Percentiles rank a stretch among this genome's conserved stretches.
phyloP scores from a whole-genome alignment of 1,140 invertebrate genomes.

The Holotrichia oblita region DNA sequence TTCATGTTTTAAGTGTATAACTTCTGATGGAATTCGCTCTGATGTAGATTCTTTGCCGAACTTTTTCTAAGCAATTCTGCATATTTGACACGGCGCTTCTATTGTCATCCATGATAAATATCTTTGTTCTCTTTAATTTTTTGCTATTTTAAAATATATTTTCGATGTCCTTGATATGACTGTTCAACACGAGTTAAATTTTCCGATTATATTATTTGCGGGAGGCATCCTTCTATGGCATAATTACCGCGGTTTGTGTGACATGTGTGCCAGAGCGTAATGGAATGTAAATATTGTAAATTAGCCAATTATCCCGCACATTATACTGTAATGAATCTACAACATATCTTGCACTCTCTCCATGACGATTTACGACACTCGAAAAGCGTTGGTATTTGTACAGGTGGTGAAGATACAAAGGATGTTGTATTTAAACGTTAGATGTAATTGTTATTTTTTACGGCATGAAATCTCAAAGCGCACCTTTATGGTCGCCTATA shows the following conservation, averaged over 20 bases:
- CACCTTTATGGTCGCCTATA: not conserved
- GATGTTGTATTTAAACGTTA: not conserved
- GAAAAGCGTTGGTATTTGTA: slow-evolving; percentile 24
- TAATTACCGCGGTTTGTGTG: slow-evolving; percentile 5
- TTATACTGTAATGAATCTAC: not conserved
- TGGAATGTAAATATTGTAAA: slow-evolving; percentile 31
- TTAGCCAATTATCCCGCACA: not conserved
- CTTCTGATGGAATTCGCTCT: no score
- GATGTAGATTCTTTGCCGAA: no score
- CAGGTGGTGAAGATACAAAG: slow-evolving; percentile 17
- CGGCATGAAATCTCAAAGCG: not conserved
- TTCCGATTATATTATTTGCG: no score
- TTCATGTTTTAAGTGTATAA: no score
- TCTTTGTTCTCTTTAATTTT: no score
- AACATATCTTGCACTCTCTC: not conserved
- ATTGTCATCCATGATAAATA: no score
- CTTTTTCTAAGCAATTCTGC: no score
- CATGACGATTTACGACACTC: not conserved
- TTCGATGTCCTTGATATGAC: no score
- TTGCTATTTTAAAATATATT: no score
- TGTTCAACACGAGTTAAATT: no score
- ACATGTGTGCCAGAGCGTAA: not conserved
- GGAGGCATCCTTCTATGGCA: no score
- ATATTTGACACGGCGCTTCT: no score
- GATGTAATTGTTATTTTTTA: slow-evolving; percentile 25